These are phyloP conservation scores for Hippocampus zosterae DNA, from an alignment of 2,113 vertebrate genomes.

Conservation along the genomic window DNA sequence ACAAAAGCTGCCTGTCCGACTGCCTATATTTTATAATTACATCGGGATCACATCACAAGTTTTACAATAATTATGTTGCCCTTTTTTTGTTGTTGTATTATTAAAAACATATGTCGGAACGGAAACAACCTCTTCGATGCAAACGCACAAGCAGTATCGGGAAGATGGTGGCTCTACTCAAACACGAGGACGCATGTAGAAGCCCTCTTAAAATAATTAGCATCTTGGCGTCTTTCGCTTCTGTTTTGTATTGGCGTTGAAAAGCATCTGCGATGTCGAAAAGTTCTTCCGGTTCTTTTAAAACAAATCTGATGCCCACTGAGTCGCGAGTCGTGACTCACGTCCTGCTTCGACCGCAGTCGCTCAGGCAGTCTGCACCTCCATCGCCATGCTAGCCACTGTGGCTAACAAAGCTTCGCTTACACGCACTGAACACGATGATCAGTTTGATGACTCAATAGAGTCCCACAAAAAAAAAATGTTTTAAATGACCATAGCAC, in stretches of 20 bases:
- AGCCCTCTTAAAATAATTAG: slow-evolving; percentile 48
- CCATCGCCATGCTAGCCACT: slow-evolving; percentile 1
- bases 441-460: slow-evolving; percentile 4
- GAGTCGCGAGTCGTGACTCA: slow-evolving; percentile 5
- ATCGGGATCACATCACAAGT: neutral
- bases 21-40: neutral
- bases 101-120: slow-evolving; percentile 44
- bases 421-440: neutral
- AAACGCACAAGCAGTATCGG: slow-evolving; percentile 29
- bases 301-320: neutral
- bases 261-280: neutral
- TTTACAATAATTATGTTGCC: neutral
- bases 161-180: slow-evolving; percentile 32
- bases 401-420: slow-evolving; percentile 4
- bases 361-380: neutral
- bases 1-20: slow-evolving; percentile 1
- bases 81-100: slow-evolving; percentile 33
- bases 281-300: neutral
- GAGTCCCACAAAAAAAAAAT: neutral
- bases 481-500: slow-evolving; percentile 1
- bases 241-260: neutral
- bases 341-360: slow-evolving; percentile 4
- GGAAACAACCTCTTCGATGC: slow-evolving; percentile 38
- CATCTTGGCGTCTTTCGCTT: slow-evolving; percentile 11
- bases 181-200: slow-evolving; percentile 16